These are phyloP conservation scores for Drosophila phalerata DNA, from an alignment of 2,888 invertebrate species.

Conservation along the genomic window DNA sequence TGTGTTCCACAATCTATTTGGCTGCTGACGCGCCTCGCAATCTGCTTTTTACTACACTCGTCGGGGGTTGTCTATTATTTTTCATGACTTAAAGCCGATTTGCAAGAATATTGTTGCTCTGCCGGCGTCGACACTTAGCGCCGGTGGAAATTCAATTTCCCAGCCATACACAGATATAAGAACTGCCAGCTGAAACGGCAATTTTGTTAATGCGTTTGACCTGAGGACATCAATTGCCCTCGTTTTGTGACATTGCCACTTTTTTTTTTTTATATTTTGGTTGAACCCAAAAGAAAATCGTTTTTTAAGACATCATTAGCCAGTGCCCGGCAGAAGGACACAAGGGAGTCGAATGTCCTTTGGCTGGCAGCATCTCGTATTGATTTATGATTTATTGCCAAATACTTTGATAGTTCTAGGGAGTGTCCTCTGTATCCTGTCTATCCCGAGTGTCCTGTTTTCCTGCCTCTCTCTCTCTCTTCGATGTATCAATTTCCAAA, in stretches of 20 bases:
- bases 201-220: slow-evolving; percentile 81
- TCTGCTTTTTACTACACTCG: slow-evolving; percentile 78
- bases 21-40: slow-evolving; percentile 73
- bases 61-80: slow-evolving; percentile 81
- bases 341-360: slow-evolving; percentile 39
- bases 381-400: slow-evolving; percentile 83
- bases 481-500: slow-evolving; percentile 73
- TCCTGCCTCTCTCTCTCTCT: not conserved
- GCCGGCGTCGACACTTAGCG: slow-evolving; percentile 56
- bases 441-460: slow-evolving; percentile 6
- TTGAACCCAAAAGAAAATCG: slow-evolving; percentile 62
- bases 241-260: slow-evolving; percentile 74
- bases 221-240: slow-evolving; percentile 81
- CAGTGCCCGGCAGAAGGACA: slow-evolving; percentile 37
- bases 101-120: slow-evolving; percentile 84
- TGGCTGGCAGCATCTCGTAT: slow-evolving; percentile 55
- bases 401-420: slow-evolving; percentile 69
- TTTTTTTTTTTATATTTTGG: slow-evolving; percentile 14
- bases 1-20: slow-evolving; percentile 83
- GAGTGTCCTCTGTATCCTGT: slow-evolving; percentile 31
- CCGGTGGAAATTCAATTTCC: slow-evolving; percentile 76
- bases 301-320: slow-evolving; percentile 83
- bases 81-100: slow-evolving; percentile 85
- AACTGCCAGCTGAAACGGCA: slow-evolving; percentile 73
- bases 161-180: slow-evolving; percentile 43